Conservation (phyloP, 35 echinoderm and acorn worm genomes). For the Apostichopus californicus region DNA sequence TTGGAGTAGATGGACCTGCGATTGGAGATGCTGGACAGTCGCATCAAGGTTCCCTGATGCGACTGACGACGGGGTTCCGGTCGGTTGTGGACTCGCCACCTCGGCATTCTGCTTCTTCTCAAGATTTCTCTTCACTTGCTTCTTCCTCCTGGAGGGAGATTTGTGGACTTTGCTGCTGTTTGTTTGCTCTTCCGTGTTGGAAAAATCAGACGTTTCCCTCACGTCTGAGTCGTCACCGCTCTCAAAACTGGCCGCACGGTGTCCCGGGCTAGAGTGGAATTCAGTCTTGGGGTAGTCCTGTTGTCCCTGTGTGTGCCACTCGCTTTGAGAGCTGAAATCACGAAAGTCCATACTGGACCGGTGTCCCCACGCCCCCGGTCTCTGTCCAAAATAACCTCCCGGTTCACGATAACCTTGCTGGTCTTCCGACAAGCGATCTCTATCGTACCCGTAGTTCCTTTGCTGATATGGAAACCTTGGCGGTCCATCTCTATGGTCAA, state of each 20-base stretch:
- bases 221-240: conserved; percentile 1
- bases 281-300: background rate
- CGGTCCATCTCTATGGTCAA: background rate
- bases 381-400: background rate
- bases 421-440: background rate
- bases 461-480: background rate
- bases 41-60: background rate
- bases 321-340: background rate
- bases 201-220: conserved; percentile 35
- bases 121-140: background rate
- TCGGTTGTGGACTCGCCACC: background rate
- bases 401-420: background rate
- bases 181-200: conserved; percentile 9
- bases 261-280: conserved; percentile 16
- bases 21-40: conserved; percentile 36
- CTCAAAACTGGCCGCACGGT: conserved; percentile 9
- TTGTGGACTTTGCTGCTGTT: background rate
- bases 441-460: conserved; percentile 15
- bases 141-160: conserved; percentile 21
- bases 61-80: background rate
- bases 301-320: conserved; percentile 17
- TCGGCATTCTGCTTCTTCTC: conserved; percentile 26
- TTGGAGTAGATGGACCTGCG: conserved; percentile 39
- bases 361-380: background rate
- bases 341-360: background rate